These are phyloP conservation scores for Monopis laevigella DNA, from an alignment of 2,888 invertebrate species.

Conservation along the genomic window DNA sequence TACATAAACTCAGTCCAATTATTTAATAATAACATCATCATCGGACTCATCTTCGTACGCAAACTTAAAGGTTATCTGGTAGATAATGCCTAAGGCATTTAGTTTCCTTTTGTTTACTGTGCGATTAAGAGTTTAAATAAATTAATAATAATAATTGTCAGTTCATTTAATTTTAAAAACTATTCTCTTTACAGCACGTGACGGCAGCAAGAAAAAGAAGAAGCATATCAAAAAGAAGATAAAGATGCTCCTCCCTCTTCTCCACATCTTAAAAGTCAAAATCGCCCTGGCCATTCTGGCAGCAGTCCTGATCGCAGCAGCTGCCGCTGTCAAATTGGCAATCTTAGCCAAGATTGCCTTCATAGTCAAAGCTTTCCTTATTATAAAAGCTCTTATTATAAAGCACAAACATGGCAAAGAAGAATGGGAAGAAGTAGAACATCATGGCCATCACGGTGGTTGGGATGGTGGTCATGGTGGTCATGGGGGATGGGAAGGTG, in stretches of 20 bases:
- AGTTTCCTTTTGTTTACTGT: too few relatives aligned
- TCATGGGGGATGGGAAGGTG: too few relatives aligned
- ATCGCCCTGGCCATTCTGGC: slow-evolving; percentile 72
- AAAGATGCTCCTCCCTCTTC: slow-evolving; percentile 58
- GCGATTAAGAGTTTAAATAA: not conserved
- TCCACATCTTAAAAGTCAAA: slow-evolving; percentile 72
- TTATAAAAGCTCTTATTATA: slow-evolving; percentile 47
- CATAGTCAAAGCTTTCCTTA: slow-evolving; percentile 42
- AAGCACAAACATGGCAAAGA: slow-evolving; percentile 45
- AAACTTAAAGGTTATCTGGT: too few relatives aligned
- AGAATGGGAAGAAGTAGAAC: slow-evolving; percentile 23
- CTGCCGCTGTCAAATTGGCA: slow-evolving; percentile 77
- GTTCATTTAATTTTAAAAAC: too few relatives aligned
- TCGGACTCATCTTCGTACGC: too few relatives aligned
- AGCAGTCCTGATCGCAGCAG: slow-evolving; percentile 72
- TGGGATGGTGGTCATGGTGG: too few relatives aligned
- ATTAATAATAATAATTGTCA: not conserved
- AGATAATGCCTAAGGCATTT: too few relatives aligned
- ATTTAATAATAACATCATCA: too few relatives aligned
- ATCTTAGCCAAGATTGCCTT: slow-evolving; percentile 81
- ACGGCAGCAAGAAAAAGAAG: slow-evolving; percentile 81
- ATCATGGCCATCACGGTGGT: too few relatives aligned
- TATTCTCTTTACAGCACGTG: slow-evolving; percentile 62
- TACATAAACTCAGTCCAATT: too few relatives aligned
- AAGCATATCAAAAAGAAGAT: slow-evolving; percentile 68